phyloP scores from a whole-genome alignment of 2,113 vertebrate genomes.

The Peromyscus polionotus region DNA sequence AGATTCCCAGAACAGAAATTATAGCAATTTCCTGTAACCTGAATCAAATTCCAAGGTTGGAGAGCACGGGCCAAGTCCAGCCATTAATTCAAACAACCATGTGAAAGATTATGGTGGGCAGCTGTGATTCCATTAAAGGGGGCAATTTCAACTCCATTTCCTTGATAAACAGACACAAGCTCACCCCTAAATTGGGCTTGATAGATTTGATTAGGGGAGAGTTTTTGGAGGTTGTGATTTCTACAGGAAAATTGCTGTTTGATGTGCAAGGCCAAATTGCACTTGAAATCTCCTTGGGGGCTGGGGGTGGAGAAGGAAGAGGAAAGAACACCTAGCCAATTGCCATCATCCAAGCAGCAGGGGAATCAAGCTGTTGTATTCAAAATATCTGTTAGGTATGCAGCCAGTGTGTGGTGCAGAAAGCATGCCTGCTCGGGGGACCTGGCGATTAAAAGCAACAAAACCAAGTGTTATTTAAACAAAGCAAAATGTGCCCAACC shows the following conservation, averaged over 20 bases:
- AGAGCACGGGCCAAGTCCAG: constrained; percentile 78
- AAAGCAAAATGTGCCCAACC: constrained; percentile 65
- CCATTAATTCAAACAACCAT: constrained; percentile 86
- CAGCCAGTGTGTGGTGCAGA: constrained; percentile 23
- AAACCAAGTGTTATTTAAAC: constrained; percentile 85
- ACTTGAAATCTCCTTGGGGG: constrained; percentile 82
- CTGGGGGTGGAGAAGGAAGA: constrained; percentile 57
- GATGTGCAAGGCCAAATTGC: constrained; percentile 78
- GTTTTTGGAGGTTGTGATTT: constrained; percentile 88
- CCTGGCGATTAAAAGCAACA: constrained; percentile 77
- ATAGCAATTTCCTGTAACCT: constrained; percentile 88
- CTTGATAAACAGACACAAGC: constrained; percentile 87
- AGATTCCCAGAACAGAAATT: constrained; percentile 85
- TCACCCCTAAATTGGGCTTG: constrained; percentile 85
- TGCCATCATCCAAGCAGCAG: constrained; percentile 79
- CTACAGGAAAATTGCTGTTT: constrained; percentile 80
- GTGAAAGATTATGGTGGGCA: constrained; percentile 83
- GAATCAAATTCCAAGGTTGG: constrained; percentile 88
- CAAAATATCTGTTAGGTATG: constrained; percentile 80
- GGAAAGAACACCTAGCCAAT: constrained; percentile 79
- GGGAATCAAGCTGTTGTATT: constrained; percentile 81
- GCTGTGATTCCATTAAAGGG: constrained; percentile 86
- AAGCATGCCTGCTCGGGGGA: constrained; percentile 51
- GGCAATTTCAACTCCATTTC: constrained; percentile 88
- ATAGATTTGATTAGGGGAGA: constrained; percentile 88